Conservation (phyloP, 2,888 invertebrate species). For the Patella caerulea region DNA sequence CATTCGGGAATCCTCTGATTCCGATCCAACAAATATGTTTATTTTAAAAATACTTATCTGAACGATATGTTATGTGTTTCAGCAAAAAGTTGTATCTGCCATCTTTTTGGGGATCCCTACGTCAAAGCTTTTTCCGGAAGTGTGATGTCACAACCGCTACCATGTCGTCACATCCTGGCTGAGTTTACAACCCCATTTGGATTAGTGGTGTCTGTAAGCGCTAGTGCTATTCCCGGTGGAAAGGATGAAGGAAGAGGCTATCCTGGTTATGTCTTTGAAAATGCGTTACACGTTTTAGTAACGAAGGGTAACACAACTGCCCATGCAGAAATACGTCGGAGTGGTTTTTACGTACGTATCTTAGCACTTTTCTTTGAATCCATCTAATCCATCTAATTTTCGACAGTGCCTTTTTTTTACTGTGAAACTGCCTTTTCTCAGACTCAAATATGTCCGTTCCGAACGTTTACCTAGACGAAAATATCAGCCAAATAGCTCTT, state of each 20-base stretch:
- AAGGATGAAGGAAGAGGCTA: background rate
- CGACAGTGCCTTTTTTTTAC: too few species aligned
- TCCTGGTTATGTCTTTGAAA: background rate
- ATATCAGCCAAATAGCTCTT: too few species aligned
- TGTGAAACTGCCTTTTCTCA: too few species aligned
- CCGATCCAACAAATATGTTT: too few species aligned
- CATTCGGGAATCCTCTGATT: too few species aligned
- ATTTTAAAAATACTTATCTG: too few species aligned
- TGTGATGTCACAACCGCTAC: background rate
- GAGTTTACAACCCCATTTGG: background rate
- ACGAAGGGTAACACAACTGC: background rate
- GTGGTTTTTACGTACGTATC: background rate
- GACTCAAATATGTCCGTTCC: too few species aligned
- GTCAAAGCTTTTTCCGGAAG: background rate
- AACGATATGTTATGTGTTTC: background rate
- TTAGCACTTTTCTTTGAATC: too few species aligned
- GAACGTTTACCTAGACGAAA: too few species aligned
- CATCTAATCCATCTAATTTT: too few species aligned
- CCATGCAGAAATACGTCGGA: background rate
- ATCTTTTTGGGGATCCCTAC: slow-evolving; percentile 6
- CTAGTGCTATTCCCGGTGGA: background rate
- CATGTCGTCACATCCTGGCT: background rate
- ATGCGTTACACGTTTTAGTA: background rate
- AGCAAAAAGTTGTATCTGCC: background rate
- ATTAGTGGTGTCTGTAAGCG: background rate